These are phyloP conservation scores for Ornithoptera priamus DNA, from an alignment of 2,888 invertebrate species.

Conservation along the genomic window DNA sequence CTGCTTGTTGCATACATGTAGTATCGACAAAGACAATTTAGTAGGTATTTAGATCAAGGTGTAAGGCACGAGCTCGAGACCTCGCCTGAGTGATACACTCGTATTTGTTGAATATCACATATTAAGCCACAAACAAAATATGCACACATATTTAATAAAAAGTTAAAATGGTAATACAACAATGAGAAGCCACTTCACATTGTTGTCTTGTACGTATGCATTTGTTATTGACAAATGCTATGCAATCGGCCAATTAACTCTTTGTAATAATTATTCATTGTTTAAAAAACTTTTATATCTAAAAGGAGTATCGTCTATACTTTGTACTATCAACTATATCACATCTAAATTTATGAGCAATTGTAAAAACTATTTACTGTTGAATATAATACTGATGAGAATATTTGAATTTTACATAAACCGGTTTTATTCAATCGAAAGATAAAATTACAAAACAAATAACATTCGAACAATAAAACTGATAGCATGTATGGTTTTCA, in stretches of 20 bases:
- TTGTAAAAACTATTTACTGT: too few species aligned
- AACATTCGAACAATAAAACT: not conserved
- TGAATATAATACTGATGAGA: not conserved
- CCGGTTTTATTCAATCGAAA: not conserved
- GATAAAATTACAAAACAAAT: not conserved
- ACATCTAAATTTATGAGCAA: too few species aligned
- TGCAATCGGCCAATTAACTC: too few species aligned
- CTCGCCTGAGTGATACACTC: constrained; percentile 72
- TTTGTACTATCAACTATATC: too few species aligned
- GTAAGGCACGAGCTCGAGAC: constrained; percentile 72
- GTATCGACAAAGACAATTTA: constrained; percentile 57
- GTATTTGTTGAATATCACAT: constrained; percentile 72
- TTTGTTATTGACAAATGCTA: too few species aligned
- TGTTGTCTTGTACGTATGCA: too few species aligned
- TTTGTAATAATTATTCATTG: too few species aligned
- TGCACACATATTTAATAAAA: not conserved
- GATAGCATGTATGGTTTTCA: not conserved
- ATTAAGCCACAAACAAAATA: not conserved
- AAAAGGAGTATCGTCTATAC: too few species aligned
- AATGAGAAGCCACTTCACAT: not conserved
- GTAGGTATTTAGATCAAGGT: constrained; percentile 80
- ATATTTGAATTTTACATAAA: not conserved
- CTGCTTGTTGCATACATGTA: constrained; percentile 10
- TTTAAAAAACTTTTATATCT: too few species aligned
- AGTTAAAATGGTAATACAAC: not conserved